Evolutionary conservation across 2,797 vertebrate species (phyloP).

Genomic region (Protosalanx chinensis): DNA sequence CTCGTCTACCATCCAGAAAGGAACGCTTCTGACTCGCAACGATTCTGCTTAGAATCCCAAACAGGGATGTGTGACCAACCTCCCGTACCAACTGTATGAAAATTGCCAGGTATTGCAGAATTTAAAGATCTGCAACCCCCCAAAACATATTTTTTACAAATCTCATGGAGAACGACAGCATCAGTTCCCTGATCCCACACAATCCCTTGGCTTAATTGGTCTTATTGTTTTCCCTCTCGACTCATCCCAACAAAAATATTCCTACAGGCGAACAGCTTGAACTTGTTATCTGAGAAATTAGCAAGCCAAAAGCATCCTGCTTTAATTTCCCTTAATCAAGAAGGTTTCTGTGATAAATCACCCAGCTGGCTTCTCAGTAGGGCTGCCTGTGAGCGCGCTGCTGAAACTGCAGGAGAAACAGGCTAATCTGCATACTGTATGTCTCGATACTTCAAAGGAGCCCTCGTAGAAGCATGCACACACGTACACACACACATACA

Average conservation of each 20-base stretch:
- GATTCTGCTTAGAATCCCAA: no score
- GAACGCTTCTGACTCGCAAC: no score
- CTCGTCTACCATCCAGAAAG: no score
- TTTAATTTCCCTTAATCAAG: constrained; percentile 76
- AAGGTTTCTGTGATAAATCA: constrained; percentile 72
- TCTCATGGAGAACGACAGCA: constrained; percentile 15
- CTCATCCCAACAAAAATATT: constrained; percentile 59
- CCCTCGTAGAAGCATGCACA: constrained; percentile 25
- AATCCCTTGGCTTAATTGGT: constrained; percentile 45
- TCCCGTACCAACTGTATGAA: background rate
- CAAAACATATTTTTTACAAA: constrained; percentile 2
- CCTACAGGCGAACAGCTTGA: constrained; percentile 65
- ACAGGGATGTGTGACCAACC: no score
- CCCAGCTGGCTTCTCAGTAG: constrained; percentile 62
- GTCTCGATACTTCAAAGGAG: constrained; percentile 55
- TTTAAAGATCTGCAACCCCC: background rate
- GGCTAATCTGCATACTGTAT: constrained; percentile 45
- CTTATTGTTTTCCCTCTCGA: constrained; percentile 59
- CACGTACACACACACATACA: constrained; percentile 24
- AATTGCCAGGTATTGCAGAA: background rate
- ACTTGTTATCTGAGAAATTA: constrained; percentile 76
- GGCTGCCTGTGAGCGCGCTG: constrained; percentile 47
- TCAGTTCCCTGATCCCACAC: constrained; percentile 36
- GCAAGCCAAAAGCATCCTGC: constrained; percentile 61
- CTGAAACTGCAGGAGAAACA: constrained; percentile 43